Evolutionary conservation across 30 jellyfish, hydroid and myxozoan species (phyloP).

Genomic region (Aurelia aurita complex sp. Pacific): DNA sequence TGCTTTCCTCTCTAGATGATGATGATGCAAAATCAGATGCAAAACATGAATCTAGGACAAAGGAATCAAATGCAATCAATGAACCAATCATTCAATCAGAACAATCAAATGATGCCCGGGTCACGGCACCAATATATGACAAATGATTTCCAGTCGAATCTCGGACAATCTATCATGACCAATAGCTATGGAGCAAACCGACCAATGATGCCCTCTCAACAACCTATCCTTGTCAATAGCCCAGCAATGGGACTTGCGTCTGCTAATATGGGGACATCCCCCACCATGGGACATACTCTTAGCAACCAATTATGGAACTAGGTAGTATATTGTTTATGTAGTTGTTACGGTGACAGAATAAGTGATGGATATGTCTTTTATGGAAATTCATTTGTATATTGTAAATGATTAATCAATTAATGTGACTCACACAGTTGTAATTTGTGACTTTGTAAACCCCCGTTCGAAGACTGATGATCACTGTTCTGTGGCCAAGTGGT

Average conservation of each 20-base stretch:
- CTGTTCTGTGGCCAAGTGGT: too few relatives aligned
- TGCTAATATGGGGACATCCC: constrained; percentile 25
- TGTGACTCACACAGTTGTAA: too few relatives aligned
- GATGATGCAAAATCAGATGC: constrained; percentile 76
- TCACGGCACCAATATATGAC: constrained; percentile 34
- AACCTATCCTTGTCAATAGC: constrained; percentile 68
- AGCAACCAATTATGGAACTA: constrained; percentile 71
- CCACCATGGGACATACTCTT: constrained; percentile 67
- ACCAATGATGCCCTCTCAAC: constrained; percentile 76
- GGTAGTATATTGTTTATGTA: background rate
- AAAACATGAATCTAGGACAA: constrained; percentile 39
- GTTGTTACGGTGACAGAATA: background rate
- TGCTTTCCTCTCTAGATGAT: constrained; percentile 41
- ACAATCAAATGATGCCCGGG: constrained; percentile 39
- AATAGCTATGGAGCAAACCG: constrained; percentile 55
- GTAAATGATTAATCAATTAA: background rate
- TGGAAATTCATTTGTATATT: background rate
- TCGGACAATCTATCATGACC: constrained; percentile 58
- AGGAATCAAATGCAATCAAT: constrained; percentile 29
- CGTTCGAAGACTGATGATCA: too few relatives aligned
- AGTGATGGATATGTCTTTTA: background rate
- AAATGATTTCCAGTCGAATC: constrained; percentile 32
- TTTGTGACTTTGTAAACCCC: too few relatives aligned
- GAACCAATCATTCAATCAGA: constrained; percentile 21
- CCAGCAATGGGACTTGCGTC: constrained; percentile 42